phyloP scores from a whole-genome alignment of 2,888 invertebrate genomes.

The Andrena marginata region DNA sequence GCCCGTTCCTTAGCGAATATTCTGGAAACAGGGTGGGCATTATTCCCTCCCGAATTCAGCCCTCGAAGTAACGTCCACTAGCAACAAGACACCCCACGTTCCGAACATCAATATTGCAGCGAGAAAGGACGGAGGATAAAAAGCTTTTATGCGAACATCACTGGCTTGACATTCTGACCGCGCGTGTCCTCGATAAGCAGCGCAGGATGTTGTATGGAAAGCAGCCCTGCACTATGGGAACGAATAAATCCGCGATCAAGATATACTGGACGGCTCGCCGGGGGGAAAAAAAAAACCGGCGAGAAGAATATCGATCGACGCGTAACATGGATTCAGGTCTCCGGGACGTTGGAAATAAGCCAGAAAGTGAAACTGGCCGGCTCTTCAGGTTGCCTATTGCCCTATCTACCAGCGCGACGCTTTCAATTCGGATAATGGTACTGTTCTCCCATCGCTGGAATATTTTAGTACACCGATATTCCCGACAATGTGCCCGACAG shows the following conservation, averaged over 20 bases:
- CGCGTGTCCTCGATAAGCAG: constrained; percentile 13
- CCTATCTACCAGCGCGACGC: constrained; percentile 57
- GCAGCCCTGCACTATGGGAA: background rate
- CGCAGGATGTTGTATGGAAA: constrained; percentile 13
- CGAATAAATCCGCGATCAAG: constrained; percentile 43
- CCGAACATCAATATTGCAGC: background rate
- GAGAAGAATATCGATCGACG: constrained; percentile 39
- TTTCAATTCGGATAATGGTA: constrained; percentile 69
- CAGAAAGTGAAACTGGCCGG: constrained; percentile 77
- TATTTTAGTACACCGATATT: constrained; percentile 49
- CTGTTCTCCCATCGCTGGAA: constrained; percentile 48
- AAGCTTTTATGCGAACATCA: constrained; percentile 21
- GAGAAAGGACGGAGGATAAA: background rate
- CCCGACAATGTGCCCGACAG: constrained; percentile 8
- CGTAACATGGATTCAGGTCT: constrained; percentile 72
- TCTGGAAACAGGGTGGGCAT: too few relatives aligned
- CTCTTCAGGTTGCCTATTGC: constrained; percentile 65
- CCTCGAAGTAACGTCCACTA: background rate
- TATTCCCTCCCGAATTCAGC: background rate
- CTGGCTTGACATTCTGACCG: constrained; percentile 34
- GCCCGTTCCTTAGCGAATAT: too few relatives aligned
- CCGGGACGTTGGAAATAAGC: constrained; percentile 76
- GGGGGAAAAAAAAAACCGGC: background rate
- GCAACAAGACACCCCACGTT: background rate
- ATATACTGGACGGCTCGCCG: constrained; percentile 10